Percentiles rank a stretch among this genome's conserved stretches.
These are phyloP conservation scores for Phymatocera aterrima DNA, from an alignment of 2,888 invertebrate genomes.

Conservation along the genomic window DNA sequence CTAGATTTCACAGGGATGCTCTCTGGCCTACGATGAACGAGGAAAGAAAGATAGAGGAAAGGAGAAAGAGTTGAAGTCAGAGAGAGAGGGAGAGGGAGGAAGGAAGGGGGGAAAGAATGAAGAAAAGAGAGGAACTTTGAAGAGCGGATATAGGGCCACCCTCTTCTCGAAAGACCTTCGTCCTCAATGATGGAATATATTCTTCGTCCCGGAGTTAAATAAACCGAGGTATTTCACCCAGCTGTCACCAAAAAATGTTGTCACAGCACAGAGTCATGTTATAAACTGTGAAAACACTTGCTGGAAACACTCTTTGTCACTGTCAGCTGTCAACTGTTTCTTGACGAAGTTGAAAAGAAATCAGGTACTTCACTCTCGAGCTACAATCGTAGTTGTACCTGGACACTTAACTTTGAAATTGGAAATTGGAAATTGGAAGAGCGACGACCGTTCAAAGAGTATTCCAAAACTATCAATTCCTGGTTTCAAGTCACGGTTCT, in stretches of 20 bases:
- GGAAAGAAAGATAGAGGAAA: neutral
- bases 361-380: neutral
- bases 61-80: neutral
- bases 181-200: neutral
- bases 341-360: neutral
- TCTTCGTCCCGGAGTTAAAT: constrained; percentile 3
- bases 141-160: neutral
- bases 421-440: too few relatives aligned
- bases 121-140: neutral
- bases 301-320: neutral
- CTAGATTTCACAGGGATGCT: neutral
- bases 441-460: too few relatives aligned
- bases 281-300: neutral
- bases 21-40: neutral
- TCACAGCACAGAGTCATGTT: constrained; percentile 29
- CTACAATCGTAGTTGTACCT: too few relatives aligned
- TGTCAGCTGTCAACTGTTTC: neutral
- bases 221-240: constrained; percentile 20
- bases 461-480: too few relatives aligned
- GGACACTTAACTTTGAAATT: too few relatives aligned
- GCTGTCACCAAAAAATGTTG: constrained; percentile 36
- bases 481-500: too few relatives aligned
- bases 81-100: neutral
- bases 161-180: neutral
- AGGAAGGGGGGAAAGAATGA: neutral